phyloP scores from a whole-genome alignment of 2,797 vertebrate genomes.

The Spinus pinus region DNA sequence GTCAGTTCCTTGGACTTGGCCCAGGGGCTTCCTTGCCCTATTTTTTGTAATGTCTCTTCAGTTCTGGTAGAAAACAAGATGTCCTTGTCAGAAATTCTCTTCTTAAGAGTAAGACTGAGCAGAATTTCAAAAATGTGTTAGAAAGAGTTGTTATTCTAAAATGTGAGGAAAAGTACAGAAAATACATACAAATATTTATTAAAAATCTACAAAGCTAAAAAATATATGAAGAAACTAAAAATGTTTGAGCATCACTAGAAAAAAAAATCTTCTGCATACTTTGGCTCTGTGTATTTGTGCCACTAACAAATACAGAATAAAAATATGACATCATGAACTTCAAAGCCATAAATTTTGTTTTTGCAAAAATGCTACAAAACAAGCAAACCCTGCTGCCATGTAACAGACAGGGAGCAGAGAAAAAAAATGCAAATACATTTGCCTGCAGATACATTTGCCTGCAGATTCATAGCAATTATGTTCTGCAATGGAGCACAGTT shows the following conservation, averaged over 20 bases:
- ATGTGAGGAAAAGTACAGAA: neutral
- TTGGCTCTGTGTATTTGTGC: accelerated
- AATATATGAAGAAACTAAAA: neutral
- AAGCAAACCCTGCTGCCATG: neutral
- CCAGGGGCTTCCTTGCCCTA: neutral
- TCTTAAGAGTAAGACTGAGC: neutral
- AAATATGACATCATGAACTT: neutral
- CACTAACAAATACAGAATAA: neutral
- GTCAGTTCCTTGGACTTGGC: neutral
- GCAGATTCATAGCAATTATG: neutral
- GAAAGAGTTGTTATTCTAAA: neutral
- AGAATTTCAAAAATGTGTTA: neutral
- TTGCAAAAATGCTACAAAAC: neutral
- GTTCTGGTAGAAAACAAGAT: neutral
- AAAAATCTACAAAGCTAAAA: neutral
- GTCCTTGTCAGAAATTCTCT: neutral
- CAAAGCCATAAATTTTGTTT: neutral
- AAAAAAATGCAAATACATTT: neutral
- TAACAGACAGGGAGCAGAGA: neutral
- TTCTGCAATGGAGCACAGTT: neutral
- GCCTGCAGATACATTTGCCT: neutral
- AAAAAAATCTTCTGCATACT: neutral
- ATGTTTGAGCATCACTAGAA: neutral
- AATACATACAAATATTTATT: neutral
- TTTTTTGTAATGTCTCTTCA: neutral